A percentile compares a stretch with the other conserved stretches of the same genome.
phyloP scores from a whole-genome alignment of 2,888 invertebrate species.

The Drosophila meridiana region DNA sequence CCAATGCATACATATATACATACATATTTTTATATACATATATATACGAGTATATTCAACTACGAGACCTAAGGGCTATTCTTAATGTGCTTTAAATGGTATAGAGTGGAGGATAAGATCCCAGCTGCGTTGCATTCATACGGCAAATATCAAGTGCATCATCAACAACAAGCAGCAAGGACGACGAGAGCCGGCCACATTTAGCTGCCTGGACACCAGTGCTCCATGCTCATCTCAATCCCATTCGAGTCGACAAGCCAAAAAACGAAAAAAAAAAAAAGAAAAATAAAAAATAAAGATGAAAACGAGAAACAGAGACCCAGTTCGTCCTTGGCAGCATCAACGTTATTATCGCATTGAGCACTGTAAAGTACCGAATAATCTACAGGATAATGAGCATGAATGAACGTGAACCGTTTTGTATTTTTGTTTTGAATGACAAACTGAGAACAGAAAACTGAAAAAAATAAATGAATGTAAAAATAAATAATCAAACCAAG shows the following conservation, averaged over 20 bases:
- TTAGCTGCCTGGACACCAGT: slow-evolving; percentile 44
- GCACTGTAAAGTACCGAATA: slow-evolving; percentile 77
- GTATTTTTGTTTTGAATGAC: slow-evolving; percentile 29
- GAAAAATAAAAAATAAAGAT: background rate
- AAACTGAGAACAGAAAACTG: slow-evolving; percentile 2
- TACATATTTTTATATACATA: slow-evolving; percentile 9
- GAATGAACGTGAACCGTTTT: slow-evolving; percentile 74
- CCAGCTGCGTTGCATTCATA: slow-evolving; percentile 64
- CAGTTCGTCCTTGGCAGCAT: slow-evolving; percentile 65
- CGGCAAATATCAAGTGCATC: slow-evolving; percentile 80
- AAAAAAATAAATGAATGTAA: background rate
- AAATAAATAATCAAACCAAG: slow-evolving; percentile 22
- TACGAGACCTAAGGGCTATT: slow-evolving; percentile 35
- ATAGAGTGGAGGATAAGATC: slow-evolving; percentile 20
- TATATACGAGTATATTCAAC: slow-evolving; percentile 6
- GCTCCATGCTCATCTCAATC: slow-evolving; percentile 15
- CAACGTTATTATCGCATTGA: slow-evolving; percentile 79
- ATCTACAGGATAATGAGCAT: slow-evolving; percentile 80
- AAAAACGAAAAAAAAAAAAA: background rate
- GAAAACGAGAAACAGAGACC: slow-evolving; percentile 14
- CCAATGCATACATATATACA: slow-evolving; percentile 15
- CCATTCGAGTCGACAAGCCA: slow-evolving; percentile 37
- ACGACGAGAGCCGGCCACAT: slow-evolving; percentile 62
- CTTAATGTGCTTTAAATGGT: slow-evolving; percentile 78
- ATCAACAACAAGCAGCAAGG: slow-evolving; percentile 65